Evolutionary conservation across 2,113 vertebrate genomes (phyloP).

Genomic region (Petrocephalus microphthalmus): DNA sequence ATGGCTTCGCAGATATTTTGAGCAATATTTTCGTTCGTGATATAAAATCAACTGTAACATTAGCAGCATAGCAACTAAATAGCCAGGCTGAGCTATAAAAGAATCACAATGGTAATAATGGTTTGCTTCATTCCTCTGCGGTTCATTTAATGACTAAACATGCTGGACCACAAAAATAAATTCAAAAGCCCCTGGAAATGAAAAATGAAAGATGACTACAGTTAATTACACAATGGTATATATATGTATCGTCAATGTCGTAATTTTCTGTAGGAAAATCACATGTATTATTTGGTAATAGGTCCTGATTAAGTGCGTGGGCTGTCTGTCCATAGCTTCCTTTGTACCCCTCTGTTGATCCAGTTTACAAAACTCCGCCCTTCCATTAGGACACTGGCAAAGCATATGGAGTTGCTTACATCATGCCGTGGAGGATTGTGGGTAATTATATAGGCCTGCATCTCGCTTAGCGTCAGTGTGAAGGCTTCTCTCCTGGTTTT

Average conservation of each 20-base stretch:
- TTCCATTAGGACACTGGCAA: not conserved
- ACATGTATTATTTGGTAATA: not conserved
- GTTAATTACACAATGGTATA: not conserved
- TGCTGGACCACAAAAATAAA: not conserved
- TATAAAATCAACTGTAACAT: not conserved
- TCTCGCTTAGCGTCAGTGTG: not conserved
- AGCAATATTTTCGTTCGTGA: not conserved
- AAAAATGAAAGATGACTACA: slow-evolving; percentile 1
- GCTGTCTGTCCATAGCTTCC: not conserved
- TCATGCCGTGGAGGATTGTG: not conserved
- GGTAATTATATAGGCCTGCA: not conserved
- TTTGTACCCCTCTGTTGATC: not conserved
- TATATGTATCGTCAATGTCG: not conserved
- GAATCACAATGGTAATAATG: not conserved
- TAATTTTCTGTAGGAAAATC: not conserved
- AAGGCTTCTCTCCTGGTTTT: not conserved
- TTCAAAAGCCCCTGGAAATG: slow-evolving; percentile 5
- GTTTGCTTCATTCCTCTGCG: not conserved
- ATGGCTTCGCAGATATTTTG: not conserved
- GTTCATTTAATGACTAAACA: not conserved
- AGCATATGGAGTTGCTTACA: not conserved
- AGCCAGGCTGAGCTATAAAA: not conserved
- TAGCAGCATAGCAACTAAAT: not conserved
- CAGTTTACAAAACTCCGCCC: not conserved
- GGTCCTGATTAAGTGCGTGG: not conserved